phyloP scores from a whole-genome alignment of 2,888 invertebrate species.

The Leptinotarsa haldemani region DNA sequence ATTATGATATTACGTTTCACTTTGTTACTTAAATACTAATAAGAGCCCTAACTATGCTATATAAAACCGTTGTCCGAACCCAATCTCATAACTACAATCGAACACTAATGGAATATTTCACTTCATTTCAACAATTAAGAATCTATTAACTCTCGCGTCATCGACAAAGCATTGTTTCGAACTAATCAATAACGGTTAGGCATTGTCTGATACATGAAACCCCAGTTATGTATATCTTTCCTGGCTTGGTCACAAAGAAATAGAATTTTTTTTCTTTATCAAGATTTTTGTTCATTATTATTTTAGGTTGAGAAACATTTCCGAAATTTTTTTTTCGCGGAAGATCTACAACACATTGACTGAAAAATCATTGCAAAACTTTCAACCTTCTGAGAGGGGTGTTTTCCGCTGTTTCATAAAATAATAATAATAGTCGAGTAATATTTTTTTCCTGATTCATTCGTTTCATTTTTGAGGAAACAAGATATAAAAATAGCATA shows the following conservation, averaged over 20 bases:
- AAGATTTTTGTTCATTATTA: too few relatives aligned
- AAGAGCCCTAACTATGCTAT: neutral
- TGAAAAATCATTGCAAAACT: too few relatives aligned
- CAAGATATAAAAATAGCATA: too few relatives aligned
- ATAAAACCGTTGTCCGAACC: neutral
- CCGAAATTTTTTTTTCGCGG: too few relatives aligned
- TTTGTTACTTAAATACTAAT: neutral
- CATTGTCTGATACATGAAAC: neutral
- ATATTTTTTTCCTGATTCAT: too few relatives aligned
- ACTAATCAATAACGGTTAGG: neutral
- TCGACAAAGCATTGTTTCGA: conserved; percentile 1
- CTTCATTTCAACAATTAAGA: conserved; percentile 7
- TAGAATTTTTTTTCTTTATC: neutral
- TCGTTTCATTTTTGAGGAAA: too few relatives aligned
- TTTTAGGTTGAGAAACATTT: too few relatives aligned
- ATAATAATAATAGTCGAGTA: too few relatives aligned
- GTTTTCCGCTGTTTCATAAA: too few relatives aligned
- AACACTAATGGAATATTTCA: conserved; percentile 13
- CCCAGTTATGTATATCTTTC: neutral
- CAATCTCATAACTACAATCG: conserved; percentile 2
- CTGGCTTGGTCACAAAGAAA: neutral
- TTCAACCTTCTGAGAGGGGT: too few relatives aligned
- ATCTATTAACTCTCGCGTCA: conserved; percentile 2
- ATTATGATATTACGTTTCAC: neutral
- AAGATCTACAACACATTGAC: too few relatives aligned